Base-by-base conservation (phyloP, 2,888 invertebrate genomes). In the Apotomis capreana region DNA sequence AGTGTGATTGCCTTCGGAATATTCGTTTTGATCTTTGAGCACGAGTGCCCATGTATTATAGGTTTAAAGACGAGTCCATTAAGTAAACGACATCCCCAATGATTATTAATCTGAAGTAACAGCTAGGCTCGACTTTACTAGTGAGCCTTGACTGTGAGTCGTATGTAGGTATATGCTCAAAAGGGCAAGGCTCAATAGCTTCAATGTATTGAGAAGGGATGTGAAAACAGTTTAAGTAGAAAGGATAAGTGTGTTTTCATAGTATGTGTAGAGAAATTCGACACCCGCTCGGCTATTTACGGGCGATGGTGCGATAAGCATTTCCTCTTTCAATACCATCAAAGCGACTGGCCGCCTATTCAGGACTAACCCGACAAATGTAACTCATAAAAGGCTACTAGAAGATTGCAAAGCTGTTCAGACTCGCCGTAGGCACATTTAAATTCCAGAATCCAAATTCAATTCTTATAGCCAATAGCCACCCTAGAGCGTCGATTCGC, bases 251-350 rank as follows among this genome's bases (percentile, higher is more conserved):
- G 89, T 90, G 88, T 91, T 90, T 91, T 90, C 88, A 87, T 84
- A 87, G 83, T 84, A 87, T 87, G 87, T 90, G 88, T 87, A 86
- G 88, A 89, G 88, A 88, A 90, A 89, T 88, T 89, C 89, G 87
- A 89, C 89, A 90, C 89, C 86, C 89, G 87, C 87, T 89, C 87
- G 82, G 86, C 88, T 91, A 90, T 91, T 90, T 91, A 89, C 89
- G 86, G 84, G 86, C 89, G 90, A 90, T 89, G 88, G 90, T 84
- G 87, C 91, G 91, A 91, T 91, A 91, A 90, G 89, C 88, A 89
- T 91, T 91, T 90, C 89, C 90, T 88, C 89, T 90, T 91, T 91
- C 91, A 91, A 90, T 89, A 88, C 88, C 86, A 88, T 91, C 90
- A 90, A 89, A 91, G 89, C 87, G 87, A 89, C 90, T 89, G 88